Conservation (phyloP, 2,113 vertebrate genomes). For the Psittacara wagleri region DNA sequence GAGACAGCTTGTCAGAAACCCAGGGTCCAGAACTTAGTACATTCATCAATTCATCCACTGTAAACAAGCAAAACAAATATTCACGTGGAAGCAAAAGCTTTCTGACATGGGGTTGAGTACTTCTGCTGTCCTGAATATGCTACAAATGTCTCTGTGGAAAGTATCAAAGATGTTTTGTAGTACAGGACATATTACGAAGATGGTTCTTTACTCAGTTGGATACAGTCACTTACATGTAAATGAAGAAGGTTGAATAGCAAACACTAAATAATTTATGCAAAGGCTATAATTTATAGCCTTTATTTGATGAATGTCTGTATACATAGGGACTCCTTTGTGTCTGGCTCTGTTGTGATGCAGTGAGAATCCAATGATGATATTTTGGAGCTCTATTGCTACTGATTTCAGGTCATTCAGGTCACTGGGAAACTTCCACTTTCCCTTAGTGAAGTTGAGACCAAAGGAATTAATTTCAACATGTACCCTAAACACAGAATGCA, state of each 20-base stretch:
- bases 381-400: neutral
- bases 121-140: neutral
- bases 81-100: neutral
- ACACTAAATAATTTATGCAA: constrained; percentile 30
- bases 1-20: neutral
- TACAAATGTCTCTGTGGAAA: constrained; percentile 14
- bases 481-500: neutral
- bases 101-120: neutral
- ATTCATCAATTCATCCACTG: neutral
- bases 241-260: neutral
- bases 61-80: neutral
- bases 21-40: neutral
- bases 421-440: neutral
- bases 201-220: constrained; percentile 8
- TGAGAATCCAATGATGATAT: neutral
- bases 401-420: neutral
- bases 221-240: neutral
- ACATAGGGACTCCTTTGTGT: neutral
- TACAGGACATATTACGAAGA: neutral
- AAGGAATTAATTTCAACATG: neutral
- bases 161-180: constrained; percentile 20
- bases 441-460: neutral
- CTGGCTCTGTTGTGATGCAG: neutral
- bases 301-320: neutral
- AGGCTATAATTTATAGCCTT: neutral